phyloP scores from a whole-genome alignment of 1,140 invertebrate species.

The Drosophila serrata region DNA sequence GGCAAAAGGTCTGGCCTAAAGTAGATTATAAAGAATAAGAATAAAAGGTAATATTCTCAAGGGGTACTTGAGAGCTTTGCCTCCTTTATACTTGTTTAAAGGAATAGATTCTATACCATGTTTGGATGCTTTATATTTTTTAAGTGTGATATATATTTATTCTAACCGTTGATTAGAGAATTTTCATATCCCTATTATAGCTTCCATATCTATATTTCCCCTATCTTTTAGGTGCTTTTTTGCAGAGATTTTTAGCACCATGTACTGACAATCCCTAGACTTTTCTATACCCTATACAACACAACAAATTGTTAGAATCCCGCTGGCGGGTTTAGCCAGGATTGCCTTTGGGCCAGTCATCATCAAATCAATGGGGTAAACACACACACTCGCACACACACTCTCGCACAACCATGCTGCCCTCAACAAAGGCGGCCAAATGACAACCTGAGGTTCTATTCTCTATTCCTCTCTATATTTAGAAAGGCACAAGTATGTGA shows the following conservation, averaged over 20 bases:
- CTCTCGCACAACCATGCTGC: constrained; percentile 1
- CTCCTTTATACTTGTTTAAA: no score
- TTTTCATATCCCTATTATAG: neutral
- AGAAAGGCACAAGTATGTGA: constrained; percentile 34
- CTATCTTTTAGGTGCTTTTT: neutral
- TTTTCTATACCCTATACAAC: constrained; percentile 16
- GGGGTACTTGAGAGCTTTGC: neutral
- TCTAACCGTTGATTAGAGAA: neutral
- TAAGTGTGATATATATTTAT: neutral
- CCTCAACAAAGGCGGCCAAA: constrained; percentile 69
- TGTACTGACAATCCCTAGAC: neutral
- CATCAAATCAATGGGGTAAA: constrained; percentile 70
- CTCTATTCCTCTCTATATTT: constrained; percentile 38
- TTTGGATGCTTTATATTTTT: neutral
- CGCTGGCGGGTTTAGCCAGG: constrained; percentile 12
- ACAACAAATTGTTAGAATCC: constrained; percentile 27
- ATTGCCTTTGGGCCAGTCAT: constrained; percentile 57
- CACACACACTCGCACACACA: constrained; percentile 25
- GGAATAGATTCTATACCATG: neutral
- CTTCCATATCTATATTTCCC: neutral
- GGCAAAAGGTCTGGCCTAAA: neutral
- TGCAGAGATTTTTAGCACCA: neutral
- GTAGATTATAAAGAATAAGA: constrained; percentile 11
- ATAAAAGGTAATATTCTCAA: constrained; percentile 3
- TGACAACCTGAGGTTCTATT: constrained; percentile 65